Evolutionary conservation across 92 coral and sea anemone species (phyloP), one percentile per base, ranked within the genome.

Genomic region (Heteractis magnifica): DNA sequence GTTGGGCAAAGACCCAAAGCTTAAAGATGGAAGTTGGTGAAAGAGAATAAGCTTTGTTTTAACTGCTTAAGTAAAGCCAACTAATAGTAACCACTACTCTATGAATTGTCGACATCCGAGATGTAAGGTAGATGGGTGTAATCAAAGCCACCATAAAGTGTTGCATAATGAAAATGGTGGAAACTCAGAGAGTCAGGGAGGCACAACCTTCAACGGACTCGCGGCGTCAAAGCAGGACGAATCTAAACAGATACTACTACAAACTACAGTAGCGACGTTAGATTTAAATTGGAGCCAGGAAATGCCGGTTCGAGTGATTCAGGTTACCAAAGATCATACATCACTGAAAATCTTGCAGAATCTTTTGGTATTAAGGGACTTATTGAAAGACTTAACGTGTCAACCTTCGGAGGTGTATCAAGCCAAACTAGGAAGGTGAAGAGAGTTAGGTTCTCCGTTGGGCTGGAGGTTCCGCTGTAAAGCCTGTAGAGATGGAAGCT

Each of bases 401-500:
- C 84, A 72, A 87, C 82, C 60, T 82, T 78, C 16, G 87, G 90
- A 10, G 90, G 86, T 65, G 64, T 59, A 13, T 10, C 81, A 52
- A 87, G 87, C 72, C 75, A 83, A 23, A 83, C 90, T 19, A 71
- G 82, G 82, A 84, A 15, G 81, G 76, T 77, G 70, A 75, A 56
- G 8, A 81, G 68, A 86, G 85, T 77, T 72, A 75, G 15, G 81
- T 19, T 65, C 0, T 65, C 72, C 76, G 19, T 65, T 65, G 48
- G n/a, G 12, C 26, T 71, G 90, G 56, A 82, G 51, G 76, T 81
- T 41, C 77, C 82, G 21, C n/a, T 78, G 41, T 49, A 58, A 50
- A 56, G 79, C 68, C 82, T 83, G 84, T 82, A 56, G 79, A 65
- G 20, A 83, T 87, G 83, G 79, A 87, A 44, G 87, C 87, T 48